Evolutionary conservation across 2,113 vertebrate genomes (phyloP), one percentile per base, ranked within the genome.

Genomic region (Oreochromis spilurus): DNA sequence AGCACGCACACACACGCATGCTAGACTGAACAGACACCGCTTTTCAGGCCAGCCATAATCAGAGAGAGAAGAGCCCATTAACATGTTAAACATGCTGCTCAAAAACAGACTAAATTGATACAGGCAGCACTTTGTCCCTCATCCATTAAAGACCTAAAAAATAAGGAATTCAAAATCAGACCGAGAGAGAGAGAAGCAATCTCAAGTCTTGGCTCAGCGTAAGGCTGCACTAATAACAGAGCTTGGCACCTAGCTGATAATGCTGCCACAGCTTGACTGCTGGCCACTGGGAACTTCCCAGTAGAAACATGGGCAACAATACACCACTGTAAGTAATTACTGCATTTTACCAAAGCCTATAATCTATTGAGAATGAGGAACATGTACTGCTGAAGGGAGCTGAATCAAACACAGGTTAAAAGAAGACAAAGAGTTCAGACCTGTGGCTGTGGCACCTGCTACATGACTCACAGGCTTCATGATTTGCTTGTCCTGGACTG

Each of bases 91-190:
- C 80, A 80, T 67, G 52, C 38, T 9, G 57, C 67, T 84, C 54
- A 43, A 38, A 82, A 91, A 79, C 87, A 80, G n/a, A 12, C 67
- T 55, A 19, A 84, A 84, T 36, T 53, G 87, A 87, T 78, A 53
- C 83, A 84, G 83, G 82, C 62, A 78, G 83, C 87, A 55, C 67
- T 84, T 83, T 83, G 83, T 87, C 81, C 55, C 54, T 54, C 38
- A 21, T 83, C 87, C 84, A 89, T 86, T 87, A 86, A 50, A 60
- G 70, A 70, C 78, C 60, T 60, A 84, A 88, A 91, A 89, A 91
- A 83, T 81, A 82, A 90, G 53, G 26, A 83, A 60, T 55, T 86
- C 72, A 89, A 19, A 86, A 84, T 10, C 43, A 79, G 48, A 50
- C 34, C 0, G 55, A 9, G 34, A 40, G 62, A 9, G 81, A 24